Evolutionary conservation across 2,888 invertebrate species (phyloP), one percentile per base, ranked within the genome.

Genomic region (Rhodophaea formosa): DNA sequence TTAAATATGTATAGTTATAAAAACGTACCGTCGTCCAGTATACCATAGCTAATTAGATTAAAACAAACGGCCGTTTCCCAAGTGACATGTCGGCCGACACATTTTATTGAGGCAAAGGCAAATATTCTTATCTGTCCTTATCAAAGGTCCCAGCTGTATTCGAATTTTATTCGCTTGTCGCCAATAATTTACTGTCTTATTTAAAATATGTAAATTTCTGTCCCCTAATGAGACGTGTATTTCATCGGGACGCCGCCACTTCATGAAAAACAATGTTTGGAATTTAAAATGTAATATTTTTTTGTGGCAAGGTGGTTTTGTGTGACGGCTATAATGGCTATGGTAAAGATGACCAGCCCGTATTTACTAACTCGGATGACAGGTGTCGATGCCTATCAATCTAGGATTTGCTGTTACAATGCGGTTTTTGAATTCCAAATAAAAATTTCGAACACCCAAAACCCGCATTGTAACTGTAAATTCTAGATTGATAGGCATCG

Each of bases 1-100:
- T n/a, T n/a, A n/a, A n/a, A 23, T 23, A 5, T 23, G 23, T 23
- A 23, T 23, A 23, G 23, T 23, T 66, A 69, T 70, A 72, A 69
- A 51, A n/a, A 51, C 51, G 35, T 10, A 7, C 3, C 35, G 15
- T 32, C 14, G 8, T 51, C 10, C 32, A 12, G 16, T 17, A 51
- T 35, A 17, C 51, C 49, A 15, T 30, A 5, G 32, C 49, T 51
- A 35, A 51, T 51, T 51, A 51, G 51, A 51, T 35, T 51, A 51
- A 51, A 51, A 51, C 16, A 35, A 49, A 51, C 35, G 35, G n/a
- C 6, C 35, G 7, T 51, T 32, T 16, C 39, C 39, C 8, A 35
- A 35, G 35, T 51, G 16, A 51, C 51, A 35, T 49, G 47, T 49
- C 47, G 15, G 8, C 30, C 47, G 47, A 12, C 51, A 35, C 51